A percentile compares a stretch with the other conserved stretches of the same genome.
phyloP scores from a whole-genome alignment of 2,888 invertebrate species.

The Nephrotoma guestfalica region DNA sequence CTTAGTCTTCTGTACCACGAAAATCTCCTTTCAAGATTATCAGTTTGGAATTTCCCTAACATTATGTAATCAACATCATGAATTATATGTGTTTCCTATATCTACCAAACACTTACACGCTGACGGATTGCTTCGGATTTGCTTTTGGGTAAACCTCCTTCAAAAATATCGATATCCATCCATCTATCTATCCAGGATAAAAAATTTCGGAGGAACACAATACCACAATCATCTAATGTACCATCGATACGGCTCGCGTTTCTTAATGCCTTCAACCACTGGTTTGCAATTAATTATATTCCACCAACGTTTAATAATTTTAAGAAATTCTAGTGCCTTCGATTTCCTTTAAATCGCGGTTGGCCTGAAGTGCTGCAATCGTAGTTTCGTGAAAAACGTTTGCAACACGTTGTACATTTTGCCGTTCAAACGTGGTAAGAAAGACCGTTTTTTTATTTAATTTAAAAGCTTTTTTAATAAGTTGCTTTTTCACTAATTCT shows the following conservation, averaged over 20 bases:
- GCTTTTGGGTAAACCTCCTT: not conserved
- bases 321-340: not conserved
- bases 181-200: not conserved
- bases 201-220: not conserved
- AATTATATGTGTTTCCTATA: not conserved
- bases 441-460: not conserved
- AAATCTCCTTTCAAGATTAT: slow-evolving; percentile 11
- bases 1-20: slow-evolving; percentile 9
- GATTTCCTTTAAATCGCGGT: not conserved
- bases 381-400: slow-evolving; percentile 1
- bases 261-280: not conserved
- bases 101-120: not conserved
- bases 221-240: not conserved
- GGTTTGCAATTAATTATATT: not conserved
- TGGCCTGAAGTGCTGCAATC: not conserved
- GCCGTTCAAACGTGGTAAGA: not conserved
- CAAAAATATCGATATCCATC: not conserved
- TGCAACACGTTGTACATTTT: not conserved
- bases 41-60: slow-evolving; percentile 12
- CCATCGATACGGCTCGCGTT: not conserved
- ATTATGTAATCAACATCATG: not conserved
- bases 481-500: not conserved
- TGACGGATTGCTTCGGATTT: not conserved
- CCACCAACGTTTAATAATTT: not conserved
- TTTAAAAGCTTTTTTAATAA: not conserved